phyloP scores from a whole-genome alignment of 2,888 invertebrate genomes.

The Microdon myrmicae region DNA sequence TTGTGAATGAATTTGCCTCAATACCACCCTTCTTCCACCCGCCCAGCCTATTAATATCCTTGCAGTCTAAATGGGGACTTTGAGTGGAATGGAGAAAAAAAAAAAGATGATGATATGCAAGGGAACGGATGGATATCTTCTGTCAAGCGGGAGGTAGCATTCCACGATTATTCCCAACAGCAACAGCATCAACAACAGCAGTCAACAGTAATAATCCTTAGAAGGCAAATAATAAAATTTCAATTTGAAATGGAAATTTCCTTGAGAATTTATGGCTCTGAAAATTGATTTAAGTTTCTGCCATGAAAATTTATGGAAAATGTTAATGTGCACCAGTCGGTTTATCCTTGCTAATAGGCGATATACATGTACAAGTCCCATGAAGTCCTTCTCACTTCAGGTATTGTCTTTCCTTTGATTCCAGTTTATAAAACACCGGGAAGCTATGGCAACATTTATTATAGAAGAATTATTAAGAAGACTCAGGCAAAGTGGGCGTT shows the following conservation, averaged over 20 bases:
- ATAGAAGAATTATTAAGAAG: constrained; percentile 30
- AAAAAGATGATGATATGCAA: constrained; percentile 4
- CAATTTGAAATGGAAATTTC: constrained; percentile 40
- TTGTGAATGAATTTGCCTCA: constrained; percentile 14
- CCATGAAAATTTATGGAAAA: constrained; percentile 39
- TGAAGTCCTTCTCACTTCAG: constrained; percentile 3
- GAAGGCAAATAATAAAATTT: constrained; percentile 42
- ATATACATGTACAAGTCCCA: not conserved
- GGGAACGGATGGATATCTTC: constrained; percentile 18
- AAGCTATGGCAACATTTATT: constrained; percentile 35
- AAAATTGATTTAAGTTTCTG: constrained; percentile 41
- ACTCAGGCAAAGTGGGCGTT: too few species aligned
- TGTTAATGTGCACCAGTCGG: constrained; percentile 22
- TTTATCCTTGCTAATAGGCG: not conserved
- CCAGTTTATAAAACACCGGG: too few species aligned
- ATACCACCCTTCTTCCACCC: not conserved
- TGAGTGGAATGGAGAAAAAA: not conserved
- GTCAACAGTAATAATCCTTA: constrained; percentile 22
- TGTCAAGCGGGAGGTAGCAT: too few species aligned
- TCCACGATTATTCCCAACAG: not conserved
- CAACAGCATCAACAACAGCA: constrained; percentile 21
- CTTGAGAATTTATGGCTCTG: constrained; percentile 30
- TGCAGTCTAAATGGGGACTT: not conserved
- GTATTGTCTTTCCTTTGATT: not conserved
- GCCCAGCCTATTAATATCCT: too few species aligned